Conservation (phyloP, 35 echinoderm and acorn worm genomes). For the Amphiura filiformis region DNA sequence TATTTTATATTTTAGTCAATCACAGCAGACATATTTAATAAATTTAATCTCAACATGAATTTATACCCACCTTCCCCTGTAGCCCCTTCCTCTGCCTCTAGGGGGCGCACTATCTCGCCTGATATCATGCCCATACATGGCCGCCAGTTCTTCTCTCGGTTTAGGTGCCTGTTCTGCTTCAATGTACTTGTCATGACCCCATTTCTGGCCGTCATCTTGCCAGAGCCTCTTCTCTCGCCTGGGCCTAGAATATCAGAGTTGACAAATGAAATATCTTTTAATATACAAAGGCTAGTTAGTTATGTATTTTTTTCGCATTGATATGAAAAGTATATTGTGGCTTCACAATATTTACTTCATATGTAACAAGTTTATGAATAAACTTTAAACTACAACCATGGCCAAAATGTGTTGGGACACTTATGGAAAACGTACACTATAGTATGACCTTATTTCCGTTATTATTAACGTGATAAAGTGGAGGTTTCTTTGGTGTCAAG, state of each 20-base stretch:
- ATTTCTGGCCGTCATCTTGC: slow-evolving; percentile 64
- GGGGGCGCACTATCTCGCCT: slow-evolving; percentile 34
- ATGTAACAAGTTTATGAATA: too few species aligned
- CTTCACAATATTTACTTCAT: too few species aligned
- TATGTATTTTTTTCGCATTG: not conserved
- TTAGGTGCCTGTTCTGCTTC: slow-evolving; percentile 52
- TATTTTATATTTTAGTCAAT: too few species aligned
- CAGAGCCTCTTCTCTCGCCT: slow-evolving; percentile 47
- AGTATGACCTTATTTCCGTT: too few species aligned
- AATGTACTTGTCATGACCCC: slow-evolving; percentile 64
- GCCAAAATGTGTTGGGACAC: too few species aligned
- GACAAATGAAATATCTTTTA: not conserved
- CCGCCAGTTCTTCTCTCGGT: slow-evolving; percentile 41
- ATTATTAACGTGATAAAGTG: too few species aligned
- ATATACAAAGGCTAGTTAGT: not conserved
- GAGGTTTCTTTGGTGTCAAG: too few species aligned
- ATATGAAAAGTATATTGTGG: too few species aligned
- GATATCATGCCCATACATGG: slow-evolving; percentile 57
- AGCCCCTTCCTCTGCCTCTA: not conserved
- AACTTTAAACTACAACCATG: too few species aligned
- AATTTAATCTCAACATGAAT: too few species aligned
- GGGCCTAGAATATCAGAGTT: slow-evolving; percentile 18
- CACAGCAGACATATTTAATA: too few species aligned
- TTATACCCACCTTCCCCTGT: not conserved
- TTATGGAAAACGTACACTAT: too few species aligned